Evolutionary conservation across 2,888 invertebrate species (phyloP).

Genomic region (Rhagium mordax): DNA sequence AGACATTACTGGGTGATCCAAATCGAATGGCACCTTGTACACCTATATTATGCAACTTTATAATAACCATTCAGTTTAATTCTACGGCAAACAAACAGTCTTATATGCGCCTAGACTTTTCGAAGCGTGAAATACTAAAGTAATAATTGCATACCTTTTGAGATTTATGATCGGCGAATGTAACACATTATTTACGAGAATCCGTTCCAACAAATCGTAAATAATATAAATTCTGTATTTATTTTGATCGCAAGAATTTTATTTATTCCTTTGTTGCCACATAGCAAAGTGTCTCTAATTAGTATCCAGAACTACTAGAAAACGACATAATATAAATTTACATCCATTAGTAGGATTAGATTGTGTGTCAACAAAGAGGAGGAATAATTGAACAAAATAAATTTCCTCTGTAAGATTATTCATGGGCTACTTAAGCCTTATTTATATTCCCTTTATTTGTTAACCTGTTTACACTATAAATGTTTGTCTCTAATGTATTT

Average conservation of each 20-base stretch:
- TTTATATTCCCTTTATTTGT: background rate
- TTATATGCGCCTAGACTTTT: conserved; percentile 25
- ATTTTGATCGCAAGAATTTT: background rate
- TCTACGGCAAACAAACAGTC: background rate
- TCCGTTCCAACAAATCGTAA: background rate
- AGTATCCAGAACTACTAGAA: background rate
- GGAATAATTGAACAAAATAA: conserved; percentile 21
- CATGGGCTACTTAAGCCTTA: conserved; percentile 21
- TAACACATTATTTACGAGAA: background rate
- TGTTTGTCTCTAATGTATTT: background rate
- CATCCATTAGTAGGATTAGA: conserved; percentile 37
- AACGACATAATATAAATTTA: conserved; percentile 25
- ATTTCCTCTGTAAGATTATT: conserved; percentile 23
- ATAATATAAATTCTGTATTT: background rate
- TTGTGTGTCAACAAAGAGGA: conserved; percentile 25
- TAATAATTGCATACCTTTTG: conserved; percentile 2
- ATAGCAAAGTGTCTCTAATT: background rate
- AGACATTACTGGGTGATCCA: too few relatives aligned
- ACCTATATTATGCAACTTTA: too few relatives aligned
- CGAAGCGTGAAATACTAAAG: conserved; percentile 27
- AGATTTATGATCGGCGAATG: background rate
- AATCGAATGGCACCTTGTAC: too few relatives aligned
- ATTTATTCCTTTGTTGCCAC: background rate
- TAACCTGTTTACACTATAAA: background rate
- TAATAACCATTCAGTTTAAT: background rate